Percentiles rank a stretch among this genome's conserved stretches.
These are phyloP conservation scores for Myripristis murdjan DNA, from an alignment of 2,797 vertebrate species.

Conservation along the genomic window DNA sequence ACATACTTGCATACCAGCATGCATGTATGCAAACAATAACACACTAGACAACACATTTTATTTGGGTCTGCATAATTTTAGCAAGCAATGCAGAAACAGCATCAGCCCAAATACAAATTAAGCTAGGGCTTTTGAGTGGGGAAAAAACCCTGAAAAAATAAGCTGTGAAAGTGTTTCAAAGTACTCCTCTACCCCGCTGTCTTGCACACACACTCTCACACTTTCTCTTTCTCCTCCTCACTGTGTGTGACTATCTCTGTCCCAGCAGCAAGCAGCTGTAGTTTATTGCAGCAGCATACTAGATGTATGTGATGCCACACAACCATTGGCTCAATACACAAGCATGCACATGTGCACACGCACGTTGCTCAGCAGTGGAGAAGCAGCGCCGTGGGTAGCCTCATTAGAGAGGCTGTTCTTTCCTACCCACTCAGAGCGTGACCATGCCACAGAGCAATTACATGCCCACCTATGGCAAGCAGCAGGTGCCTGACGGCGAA, in stretches of 20 bases:
- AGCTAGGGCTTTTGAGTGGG: not conserved
- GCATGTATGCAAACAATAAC: too few species aligned
- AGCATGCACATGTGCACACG: conserved; percentile 9
- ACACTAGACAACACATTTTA: too few species aligned
- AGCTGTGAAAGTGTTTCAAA: not conserved
- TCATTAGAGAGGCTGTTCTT: conserved; percentile 71
- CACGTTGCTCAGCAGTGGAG: conserved; percentile 51
- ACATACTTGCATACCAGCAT: too few species aligned
- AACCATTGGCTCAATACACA: conserved; percentile 28
- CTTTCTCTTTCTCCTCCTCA: not conserved
- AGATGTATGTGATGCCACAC: conserved; percentile 55
- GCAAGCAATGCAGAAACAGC: not conserved
- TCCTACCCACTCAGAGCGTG: conserved; percentile 70
- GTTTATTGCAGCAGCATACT: conserved; percentile 32
- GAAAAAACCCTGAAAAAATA: not conserved
- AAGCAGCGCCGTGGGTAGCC: conserved; percentile 63
- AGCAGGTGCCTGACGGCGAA: conserved; percentile 71
- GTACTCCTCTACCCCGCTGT: not conserved
- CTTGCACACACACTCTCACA: not conserved
- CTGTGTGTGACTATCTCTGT: conserved; percentile 12
- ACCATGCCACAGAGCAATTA: conserved; percentile 76
- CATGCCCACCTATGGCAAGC: conserved; percentile 79
- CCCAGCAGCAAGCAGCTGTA: conserved; percentile 49
- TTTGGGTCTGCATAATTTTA: not conserved
- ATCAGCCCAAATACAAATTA: not conserved